Conservation (phyloP, 1,140 invertebrate genomes). For the Macrosteles quadrilineatus region DNA sequence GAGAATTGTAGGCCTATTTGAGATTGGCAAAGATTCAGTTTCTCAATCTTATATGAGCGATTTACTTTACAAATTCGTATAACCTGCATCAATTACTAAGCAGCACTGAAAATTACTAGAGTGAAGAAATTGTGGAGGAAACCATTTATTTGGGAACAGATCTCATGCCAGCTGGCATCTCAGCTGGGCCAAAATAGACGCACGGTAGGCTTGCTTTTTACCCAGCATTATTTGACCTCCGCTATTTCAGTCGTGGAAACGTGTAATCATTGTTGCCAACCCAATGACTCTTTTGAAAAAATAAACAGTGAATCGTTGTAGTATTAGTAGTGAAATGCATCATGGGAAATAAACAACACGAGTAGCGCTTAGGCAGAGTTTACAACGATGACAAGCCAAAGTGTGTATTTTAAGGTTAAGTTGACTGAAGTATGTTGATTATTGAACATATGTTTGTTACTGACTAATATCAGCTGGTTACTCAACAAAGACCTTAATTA, state of each 20-base stretch:
- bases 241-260: background rate
- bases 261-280: background rate
- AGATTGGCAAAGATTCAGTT: no score
- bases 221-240: constrained; percentile 5
- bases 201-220: constrained; percentile 7
- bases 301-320: background rate
- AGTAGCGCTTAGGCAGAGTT: background rate
- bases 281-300: background rate
- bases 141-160: constrained; percentile 3
- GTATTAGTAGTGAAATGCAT: background rate
- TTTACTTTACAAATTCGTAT: no score
- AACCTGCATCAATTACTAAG: no score
- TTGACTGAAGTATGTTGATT: background rate
- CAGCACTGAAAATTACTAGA: background rate
- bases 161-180: background rate
- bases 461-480: no score
- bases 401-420: background rate
- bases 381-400: background rate
- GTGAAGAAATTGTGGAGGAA: constrained; percentile 5
- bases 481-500: no score
- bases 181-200: background rate
- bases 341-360: background rate
- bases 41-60: no score
- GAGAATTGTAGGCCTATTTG: no score
- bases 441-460: no score